Conservation (phyloP, 2,797 vertebrate genomes). For the Microhierax caerulescens region DNA sequence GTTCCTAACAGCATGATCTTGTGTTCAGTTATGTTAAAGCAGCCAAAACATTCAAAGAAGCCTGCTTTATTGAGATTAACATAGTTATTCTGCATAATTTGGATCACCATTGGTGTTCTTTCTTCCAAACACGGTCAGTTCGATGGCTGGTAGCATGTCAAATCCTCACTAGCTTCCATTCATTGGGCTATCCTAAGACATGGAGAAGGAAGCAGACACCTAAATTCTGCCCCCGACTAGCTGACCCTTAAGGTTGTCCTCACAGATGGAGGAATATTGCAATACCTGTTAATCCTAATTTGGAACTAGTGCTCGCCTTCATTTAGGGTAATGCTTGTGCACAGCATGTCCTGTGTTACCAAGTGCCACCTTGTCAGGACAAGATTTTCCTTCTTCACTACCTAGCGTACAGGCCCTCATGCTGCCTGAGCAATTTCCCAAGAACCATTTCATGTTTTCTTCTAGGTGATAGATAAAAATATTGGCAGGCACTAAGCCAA, state of each 20-base stretch:
- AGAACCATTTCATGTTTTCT: neutral
- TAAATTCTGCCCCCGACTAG: neutral
- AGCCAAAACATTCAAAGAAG: neutral
- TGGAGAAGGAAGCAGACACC: neutral
- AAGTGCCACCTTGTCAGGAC: neutral
- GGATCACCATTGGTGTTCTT: neutral
- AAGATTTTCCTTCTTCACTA: neutral
- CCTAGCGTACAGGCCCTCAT: rapidly evolving
- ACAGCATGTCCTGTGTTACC: neutral
- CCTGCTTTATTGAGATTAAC: neutral
- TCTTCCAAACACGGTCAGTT: neutral
- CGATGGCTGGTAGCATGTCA: neutral
- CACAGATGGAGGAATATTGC: neutral
- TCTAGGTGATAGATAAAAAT: neutral
- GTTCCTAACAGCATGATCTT: neutral
- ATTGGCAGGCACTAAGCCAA: neutral
- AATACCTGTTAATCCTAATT: neutral
- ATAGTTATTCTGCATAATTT: neutral
- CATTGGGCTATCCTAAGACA: neutral
- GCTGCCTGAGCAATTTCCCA: neutral
- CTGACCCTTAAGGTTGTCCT: neutral
- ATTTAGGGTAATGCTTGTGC: neutral
- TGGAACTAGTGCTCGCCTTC: neutral
- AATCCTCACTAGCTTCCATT: neutral
- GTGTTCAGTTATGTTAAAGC: neutral